phyloP scores from a whole-genome alignment of 2,797 vertebrate genomes.

The Artibeus jamaicensis region DNA sequence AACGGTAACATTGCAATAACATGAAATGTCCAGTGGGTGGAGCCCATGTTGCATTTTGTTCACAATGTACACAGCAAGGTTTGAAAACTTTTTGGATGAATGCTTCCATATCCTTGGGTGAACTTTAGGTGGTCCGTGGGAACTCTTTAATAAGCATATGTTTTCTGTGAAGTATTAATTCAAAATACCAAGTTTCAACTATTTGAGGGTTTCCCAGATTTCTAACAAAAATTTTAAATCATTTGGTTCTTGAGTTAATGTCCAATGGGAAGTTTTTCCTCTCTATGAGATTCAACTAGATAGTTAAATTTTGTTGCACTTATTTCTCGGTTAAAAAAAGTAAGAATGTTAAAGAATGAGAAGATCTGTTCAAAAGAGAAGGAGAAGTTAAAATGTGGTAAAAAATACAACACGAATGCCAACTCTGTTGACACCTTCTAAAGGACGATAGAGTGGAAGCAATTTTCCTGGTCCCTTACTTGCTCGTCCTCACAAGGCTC shows the following conservation, averaged over 20 bases:
- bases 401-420: not conserved
- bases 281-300: not conserved
- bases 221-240: slow-evolving; percentile 14
- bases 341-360: not conserved
- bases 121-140: not conserved
- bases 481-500: rapidly evolving
- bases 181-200: not conserved
- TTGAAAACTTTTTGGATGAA: not conserved
- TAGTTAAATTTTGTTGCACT: not conserved
- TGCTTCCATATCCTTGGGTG: not conserved
- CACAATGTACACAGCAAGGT: rapidly evolving
- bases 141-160: not conserved
- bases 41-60: slow-evolving; percentile 25
- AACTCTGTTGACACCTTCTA: not conserved
- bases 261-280: not conserved
- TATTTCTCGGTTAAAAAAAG: not conserved
- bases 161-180: not conserved
- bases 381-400: not conserved
- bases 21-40: slow-evolving; percentile 69
- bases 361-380: not conserved
- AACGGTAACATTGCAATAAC: slow-evolving; percentile 49
- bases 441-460: not conserved
- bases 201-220: not conserved
- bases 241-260: not conserved
- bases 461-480: not conserved